phyloP scores from a whole-genome alignment of 37 sponge, comb jelly and placozoan species.

The Mnemiopsis leidyi region DNA sequence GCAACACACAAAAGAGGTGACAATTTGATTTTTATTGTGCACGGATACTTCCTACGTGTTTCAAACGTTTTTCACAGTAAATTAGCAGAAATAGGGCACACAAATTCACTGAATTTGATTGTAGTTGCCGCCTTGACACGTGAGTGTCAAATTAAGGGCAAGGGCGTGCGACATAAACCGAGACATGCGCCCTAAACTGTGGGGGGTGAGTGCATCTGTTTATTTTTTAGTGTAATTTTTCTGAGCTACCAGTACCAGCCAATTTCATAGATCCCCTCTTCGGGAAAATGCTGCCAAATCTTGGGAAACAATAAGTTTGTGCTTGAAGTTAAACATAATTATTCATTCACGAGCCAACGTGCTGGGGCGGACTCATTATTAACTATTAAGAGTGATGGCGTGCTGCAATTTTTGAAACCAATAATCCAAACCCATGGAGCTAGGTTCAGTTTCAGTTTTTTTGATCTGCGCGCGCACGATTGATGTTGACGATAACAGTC shows the following conservation, averaged over 20 bases:
- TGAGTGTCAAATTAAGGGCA: neutral
- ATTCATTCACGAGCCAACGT: too few species aligned
- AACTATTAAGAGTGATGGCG: too few species aligned
- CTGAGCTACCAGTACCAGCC: too few species aligned
- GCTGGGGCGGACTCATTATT: too few species aligned
- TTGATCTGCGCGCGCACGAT: neutral
- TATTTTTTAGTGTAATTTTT: neutral
- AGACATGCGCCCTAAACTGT: neutral
- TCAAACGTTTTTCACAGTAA: neutral
- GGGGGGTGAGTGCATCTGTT: neutral
- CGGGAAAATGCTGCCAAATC: neutral
- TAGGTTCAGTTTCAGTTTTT: too few species aligned
- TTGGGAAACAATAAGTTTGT: neutral
- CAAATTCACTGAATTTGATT: neutral
- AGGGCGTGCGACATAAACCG: neutral
- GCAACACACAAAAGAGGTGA: neutral
- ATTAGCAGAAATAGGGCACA: neutral
- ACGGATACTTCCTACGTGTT: neutral
- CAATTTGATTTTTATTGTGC: neutral
- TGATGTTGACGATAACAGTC: neutral
- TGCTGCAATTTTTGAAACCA: too few species aligned
- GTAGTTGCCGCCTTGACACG: neutral
- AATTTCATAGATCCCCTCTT: neutral
- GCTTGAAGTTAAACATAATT: too few species aligned
- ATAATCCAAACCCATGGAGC: too few species aligned